Base-by-base conservation (phyloP, 2,113 vertebrate genomes). In the Gopherus evgoodei region DNA sequence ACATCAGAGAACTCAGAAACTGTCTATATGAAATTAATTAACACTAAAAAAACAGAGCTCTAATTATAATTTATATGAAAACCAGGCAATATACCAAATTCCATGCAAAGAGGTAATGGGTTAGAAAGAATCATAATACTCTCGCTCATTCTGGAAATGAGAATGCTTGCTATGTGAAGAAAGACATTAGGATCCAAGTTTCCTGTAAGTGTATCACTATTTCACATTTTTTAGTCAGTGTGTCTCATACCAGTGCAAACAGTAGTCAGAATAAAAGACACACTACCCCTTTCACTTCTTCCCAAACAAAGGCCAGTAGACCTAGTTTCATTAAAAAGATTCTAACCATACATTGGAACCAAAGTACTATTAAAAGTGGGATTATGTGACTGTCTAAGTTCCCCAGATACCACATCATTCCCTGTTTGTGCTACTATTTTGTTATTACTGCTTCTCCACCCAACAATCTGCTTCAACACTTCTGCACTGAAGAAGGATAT, bases 1-100 rank as follows among this genome's bases (percentile, higher is more conserved):
- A 62, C 8, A 80, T 94, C 76, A 50, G 31, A 78, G 22, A 50
- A 35, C 8, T 44, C 3, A 81, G 27, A 31, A 91, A 84, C 35
- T 54, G 35, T 42, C 94, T 83, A 83, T 92, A 35, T 53, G 86
- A 93, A 87, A 35, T 65, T 12, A 65, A 35, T 35, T 72, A 94
- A 53, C 83, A 88, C 81, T 2, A 88, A 93, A 96, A 89, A 89
- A 56, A 56, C 6, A 8, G 52, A 56, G 19, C 22, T 56, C 54
- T 56, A 54, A 83, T 87, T 29, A 79, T 78, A 91, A 94, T 88
- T 65, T 94, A 93, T 75, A 65, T 76, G 89, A 84, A 83, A 84
- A 5, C 81, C 24, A 85, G 78, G 69, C 90, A 95, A 87, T 78
- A 57, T 44, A 22, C 11, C 5, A 38, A 50, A 38, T 86, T 14